Evolutionary conservation across 2,113 vertebrate species (phyloP).

Genomic region (Pachycephala philippinensis): DNA sequence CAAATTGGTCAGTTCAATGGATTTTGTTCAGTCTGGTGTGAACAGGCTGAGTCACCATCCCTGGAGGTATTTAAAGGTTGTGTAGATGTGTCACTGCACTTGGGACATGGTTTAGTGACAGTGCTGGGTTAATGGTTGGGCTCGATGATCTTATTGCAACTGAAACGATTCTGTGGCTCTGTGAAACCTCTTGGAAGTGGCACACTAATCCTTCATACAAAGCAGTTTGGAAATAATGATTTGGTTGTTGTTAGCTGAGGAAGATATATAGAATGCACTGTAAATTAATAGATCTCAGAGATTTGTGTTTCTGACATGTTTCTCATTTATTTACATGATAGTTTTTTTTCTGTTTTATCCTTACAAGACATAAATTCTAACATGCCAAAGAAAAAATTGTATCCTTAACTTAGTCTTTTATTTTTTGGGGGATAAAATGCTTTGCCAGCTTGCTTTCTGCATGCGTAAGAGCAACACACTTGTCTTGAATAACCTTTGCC

Average conservation of each 20-base stretch:
- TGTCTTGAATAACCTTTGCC: not conserved
- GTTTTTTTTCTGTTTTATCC: not conserved
- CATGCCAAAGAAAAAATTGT: not conserved
- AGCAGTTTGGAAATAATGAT: not conserved
- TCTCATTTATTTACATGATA: not conserved
- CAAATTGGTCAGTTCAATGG: not conserved
- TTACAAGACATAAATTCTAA: not conserved
- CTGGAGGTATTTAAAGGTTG: not conserved
- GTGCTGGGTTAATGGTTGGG: not conserved
- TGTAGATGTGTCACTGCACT: not conserved
- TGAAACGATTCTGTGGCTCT: fast-evolving
- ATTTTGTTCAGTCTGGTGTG: not conserved
- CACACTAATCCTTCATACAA: not conserved
- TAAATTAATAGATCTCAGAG: not conserved
- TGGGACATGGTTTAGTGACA: not conserved
- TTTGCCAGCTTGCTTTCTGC: not conserved
- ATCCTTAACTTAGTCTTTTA: not conserved
- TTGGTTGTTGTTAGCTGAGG: not conserved
- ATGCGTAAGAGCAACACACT: not conserved
- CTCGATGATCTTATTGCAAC: not conserved
- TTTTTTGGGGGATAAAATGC: not conserved
- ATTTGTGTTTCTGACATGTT: not conserved
- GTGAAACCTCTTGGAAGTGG: not conserved
- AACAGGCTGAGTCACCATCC: not conserved
- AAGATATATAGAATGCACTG: not conserved